phyloP scores from a whole-genome alignment of 2,113 vertebrate species.

The Hyperopisus bebe region DNA sequence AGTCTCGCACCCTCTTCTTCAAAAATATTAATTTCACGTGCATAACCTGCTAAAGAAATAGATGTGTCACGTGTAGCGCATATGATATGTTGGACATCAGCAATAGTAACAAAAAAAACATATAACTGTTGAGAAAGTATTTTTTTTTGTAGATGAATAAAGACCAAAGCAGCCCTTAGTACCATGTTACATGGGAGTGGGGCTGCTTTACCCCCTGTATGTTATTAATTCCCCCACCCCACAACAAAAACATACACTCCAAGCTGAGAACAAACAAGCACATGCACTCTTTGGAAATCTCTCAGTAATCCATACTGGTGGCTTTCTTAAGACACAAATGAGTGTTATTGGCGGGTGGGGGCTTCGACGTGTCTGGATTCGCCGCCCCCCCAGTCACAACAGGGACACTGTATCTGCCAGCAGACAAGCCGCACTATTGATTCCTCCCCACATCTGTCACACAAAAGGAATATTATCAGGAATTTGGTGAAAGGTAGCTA shows the following conservation, averaged over 20 bases:
- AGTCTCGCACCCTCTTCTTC: conserved; percentile 17
- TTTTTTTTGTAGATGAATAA: background rate
- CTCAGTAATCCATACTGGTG: conserved; percentile 36
- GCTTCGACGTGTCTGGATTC: conserved; percentile 46
- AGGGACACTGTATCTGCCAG: conserved; percentile 49
- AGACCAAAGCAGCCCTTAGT: background rate
- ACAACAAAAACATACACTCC: background rate
- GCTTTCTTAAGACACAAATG: conserved; percentile 52
- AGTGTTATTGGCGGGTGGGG: conserved; percentile 42
- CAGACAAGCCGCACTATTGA: conserved; percentile 57
- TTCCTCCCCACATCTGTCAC: conserved; percentile 37
- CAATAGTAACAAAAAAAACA: background rate
- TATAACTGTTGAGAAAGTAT: background rate
- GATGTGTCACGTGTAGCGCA: background rate
- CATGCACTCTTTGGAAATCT: background rate
- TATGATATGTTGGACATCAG: conserved; percentile 4
- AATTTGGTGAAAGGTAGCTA: background rate
- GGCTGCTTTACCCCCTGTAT: background rate
- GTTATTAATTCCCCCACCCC: no score
- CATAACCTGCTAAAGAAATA: conserved; percentile 20
- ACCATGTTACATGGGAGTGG: background rate
- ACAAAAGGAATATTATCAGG: conserved; percentile 43
- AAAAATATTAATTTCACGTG: conserved; percentile 23
- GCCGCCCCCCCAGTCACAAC: background rate
- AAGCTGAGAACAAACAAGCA: background rate